These are phyloP conservation scores for Cheiracanthium punctorium DNA, from an alignment of 2,888 invertebrate genomes.

Conservation along the genomic window DNA sequence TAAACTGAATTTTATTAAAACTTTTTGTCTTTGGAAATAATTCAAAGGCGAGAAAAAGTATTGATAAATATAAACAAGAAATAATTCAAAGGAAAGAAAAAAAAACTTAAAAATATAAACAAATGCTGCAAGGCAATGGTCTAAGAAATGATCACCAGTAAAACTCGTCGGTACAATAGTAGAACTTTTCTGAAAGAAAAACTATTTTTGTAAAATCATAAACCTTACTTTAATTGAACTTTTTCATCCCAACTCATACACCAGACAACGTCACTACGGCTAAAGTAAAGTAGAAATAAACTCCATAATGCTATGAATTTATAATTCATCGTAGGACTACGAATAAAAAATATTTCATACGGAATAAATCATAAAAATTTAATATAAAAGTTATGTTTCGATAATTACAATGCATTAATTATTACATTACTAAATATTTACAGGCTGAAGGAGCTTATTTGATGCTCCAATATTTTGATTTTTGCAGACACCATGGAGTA, in stretches of 20 bases:
- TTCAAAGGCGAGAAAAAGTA: no score
- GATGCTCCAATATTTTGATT: no score
- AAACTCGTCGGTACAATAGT: background rate
- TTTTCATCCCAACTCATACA: constrained; percentile 1
- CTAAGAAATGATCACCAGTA: background rate
- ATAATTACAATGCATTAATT: background rate
- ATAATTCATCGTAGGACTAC: background rate
- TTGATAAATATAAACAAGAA: background rate
- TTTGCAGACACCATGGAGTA: no score
- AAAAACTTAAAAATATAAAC: background rate
- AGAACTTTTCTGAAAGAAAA: background rate
- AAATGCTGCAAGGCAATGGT: background rate
- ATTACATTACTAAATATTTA: no score
- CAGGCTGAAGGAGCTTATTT: no score
- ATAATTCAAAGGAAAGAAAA: background rate
- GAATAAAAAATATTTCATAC: background rate
- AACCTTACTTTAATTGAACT: background rate
- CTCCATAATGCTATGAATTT: background rate
- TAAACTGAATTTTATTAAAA: no score
- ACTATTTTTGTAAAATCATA: background rate
- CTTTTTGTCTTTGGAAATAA: no score
- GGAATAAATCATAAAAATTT: background rate
- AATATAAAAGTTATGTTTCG: background rate
- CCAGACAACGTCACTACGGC: background rate
- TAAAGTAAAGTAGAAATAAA: background rate